Conservation (phyloP, 2,888 invertebrate genomes). For the Apamea anceps region DNA sequence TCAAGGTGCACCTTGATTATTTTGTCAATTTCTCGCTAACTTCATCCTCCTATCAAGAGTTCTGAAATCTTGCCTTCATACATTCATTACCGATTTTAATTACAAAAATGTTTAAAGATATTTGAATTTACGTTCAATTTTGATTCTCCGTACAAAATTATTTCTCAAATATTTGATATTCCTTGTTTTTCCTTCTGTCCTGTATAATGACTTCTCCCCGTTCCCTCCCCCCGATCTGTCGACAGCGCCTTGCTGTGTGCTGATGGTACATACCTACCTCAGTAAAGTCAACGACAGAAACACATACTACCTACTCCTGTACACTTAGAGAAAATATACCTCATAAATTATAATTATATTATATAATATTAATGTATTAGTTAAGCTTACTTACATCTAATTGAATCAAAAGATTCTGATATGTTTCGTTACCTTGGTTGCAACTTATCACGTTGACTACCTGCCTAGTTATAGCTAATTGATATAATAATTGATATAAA, state of each 20-base stretch:
- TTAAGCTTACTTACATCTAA: slow-evolving; percentile 78
- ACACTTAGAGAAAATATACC: slow-evolving; percentile 77
- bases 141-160: background rate
- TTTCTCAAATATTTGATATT: background rate
- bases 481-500: slow-evolving; percentile 75
- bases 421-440: slow-evolving; percentile 94
- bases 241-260: slow-evolving; percentile 69
- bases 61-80: background rate
- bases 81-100: background rate
- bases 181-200: background rate
- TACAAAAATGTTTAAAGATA: background rate
- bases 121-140: background rate
- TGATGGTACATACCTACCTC: slow-evolving; percentile 65
- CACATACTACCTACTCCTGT: slow-evolving; percentile 72
- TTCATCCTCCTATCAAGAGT: background rate
- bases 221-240: slow-evolving; percentile 65
- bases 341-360: slow-evolving; percentile 60
- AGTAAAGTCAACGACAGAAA: slow-evolving; percentile 70
- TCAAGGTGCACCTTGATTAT: too few relatives aligned
- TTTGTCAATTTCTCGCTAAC: background rate
- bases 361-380: slow-evolving; percentile 66
- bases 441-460: slow-evolving; percentile 90
- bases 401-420: slow-evolving; percentile 93
- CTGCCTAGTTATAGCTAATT: slow-evolving; percentile 73
- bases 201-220: background rate